phyloP scores from a whole-genome alignment of 2,797 vertebrate genomes.

The Sphaeramia orbicularis region DNA sequence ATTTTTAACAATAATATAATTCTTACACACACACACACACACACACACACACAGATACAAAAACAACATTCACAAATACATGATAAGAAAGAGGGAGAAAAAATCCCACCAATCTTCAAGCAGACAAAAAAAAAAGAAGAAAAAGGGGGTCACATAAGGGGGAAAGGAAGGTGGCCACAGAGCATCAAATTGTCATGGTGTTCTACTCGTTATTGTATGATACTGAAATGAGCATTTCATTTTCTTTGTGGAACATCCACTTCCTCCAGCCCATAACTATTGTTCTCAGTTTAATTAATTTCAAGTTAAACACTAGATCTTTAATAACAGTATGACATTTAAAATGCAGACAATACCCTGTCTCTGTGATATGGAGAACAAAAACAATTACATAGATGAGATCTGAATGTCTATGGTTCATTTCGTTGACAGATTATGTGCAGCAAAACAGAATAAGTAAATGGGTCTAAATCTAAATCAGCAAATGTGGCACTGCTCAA shows the following conservation, averaged over 20 bases:
- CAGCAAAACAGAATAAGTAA: background rate
- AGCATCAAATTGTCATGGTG: background rate
- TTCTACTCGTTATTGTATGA: slow-evolving; percentile 49
- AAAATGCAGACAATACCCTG: background rate
- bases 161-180: too few relatives aligned
- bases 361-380: slow-evolving; percentile 7
- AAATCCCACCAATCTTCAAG: too few relatives aligned
- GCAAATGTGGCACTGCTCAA: background rate
- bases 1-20: too few relatives aligned
- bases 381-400: slow-evolving; percentile 16
- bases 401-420: background rate
- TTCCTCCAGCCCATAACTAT: slow-evolving; percentile 37
- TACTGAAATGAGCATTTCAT: slow-evolving; percentile 31
- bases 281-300: slow-evolving; percentile 37
- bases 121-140: too few relatives aligned
- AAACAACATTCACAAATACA: too few relatives aligned
- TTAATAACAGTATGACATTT: slow-evolving; percentile 35
- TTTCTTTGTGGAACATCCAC: slow-evolving; percentile 44
- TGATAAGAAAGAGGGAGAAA: too few relatives aligned
- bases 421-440: background rate
- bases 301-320: slow-evolving; percentile 21
- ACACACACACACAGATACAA: too few relatives aligned
- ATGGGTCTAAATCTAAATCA: background rate
- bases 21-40: too few relatives aligned
- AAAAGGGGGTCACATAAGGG: too few relatives aligned